phyloP scores from a whole-genome alignment of 2,797 vertebrate species.

The Lerista edwardsae region DNA sequence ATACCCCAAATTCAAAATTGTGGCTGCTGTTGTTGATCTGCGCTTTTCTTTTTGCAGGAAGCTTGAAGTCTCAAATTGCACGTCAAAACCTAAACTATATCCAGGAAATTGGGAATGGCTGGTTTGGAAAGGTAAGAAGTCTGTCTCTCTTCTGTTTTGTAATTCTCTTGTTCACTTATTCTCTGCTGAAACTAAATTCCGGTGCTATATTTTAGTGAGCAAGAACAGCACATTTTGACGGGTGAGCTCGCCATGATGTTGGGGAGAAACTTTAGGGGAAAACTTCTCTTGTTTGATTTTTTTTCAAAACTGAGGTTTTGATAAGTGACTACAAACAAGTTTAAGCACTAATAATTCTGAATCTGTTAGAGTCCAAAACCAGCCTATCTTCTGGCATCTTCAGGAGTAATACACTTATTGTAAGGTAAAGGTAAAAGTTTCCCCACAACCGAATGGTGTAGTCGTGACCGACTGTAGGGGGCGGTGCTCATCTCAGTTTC shows the following conservation, averaged over 20 bases:
- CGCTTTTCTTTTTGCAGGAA: slow-evolving; percentile 77
- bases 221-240: background rate
- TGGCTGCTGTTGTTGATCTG: background rate
- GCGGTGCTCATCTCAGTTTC: too few species aligned
- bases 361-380: background rate
- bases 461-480: too few species aligned
- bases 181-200: background rate
- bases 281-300: background rate
- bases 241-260: background rate
- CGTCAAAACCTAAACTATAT: slow-evolving; percentile 97
- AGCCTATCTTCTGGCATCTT: too few species aligned
- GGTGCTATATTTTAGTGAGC: background rate
- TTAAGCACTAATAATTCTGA: too few species aligned
- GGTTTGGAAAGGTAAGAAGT: slow-evolving; percentile 93
- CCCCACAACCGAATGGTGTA: too few species aligned
- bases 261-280: background rate
- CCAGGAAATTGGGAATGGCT: slow-evolving; percentile 95
- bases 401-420: too few species aligned
- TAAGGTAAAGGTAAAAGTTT: too few species aligned
- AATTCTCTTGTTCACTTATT: background rate
- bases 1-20: background rate
- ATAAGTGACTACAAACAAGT: background rate
- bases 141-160: background rate
- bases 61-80: slow-evolving; percentile 85
- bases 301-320: background rate